These are phyloP conservation scores for Aurelia aurita DNA, from an alignment of 30 jellyfish, hydroid and myxozoan genomes.

Conservation along the genomic window DNA sequence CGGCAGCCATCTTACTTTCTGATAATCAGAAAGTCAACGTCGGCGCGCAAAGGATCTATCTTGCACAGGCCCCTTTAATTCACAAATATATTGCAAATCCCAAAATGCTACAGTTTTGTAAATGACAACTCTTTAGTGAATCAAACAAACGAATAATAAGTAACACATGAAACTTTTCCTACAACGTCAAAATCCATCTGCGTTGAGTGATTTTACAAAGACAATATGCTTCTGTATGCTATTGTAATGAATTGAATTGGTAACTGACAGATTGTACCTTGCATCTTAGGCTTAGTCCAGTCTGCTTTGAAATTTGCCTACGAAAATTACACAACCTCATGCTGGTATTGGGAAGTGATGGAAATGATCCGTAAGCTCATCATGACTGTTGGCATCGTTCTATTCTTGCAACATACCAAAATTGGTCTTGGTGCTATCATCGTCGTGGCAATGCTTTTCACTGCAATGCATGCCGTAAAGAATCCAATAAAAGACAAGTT, in stretches of 20 bases:
- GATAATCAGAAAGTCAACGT: too few species aligned
- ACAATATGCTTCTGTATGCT: neutral
- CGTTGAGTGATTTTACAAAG: too few species aligned
- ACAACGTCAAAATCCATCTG: too few species aligned
- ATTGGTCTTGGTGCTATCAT: conserved; percentile 9
- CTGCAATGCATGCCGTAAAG: conserved; percentile 17
- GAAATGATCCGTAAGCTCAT: conserved; percentile 37
- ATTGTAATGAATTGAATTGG: neutral
- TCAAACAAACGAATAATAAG: too few species aligned
- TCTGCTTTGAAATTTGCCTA: conserved; percentile 19
- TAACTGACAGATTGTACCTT: neutral
- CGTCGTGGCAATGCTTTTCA: conserved; percentile 2
- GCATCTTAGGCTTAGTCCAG: neutral
- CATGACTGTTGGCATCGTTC: conserved; percentile 20
- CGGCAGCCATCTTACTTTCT: too few species aligned
- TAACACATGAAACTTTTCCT: too few species aligned
- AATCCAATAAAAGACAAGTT: conserved; percentile 17
- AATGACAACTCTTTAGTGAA: too few species aligned
- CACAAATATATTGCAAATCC: too few species aligned
- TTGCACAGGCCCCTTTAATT: too few species aligned
- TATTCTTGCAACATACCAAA: neutral
- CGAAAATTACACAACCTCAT: conserved; percentile 18
- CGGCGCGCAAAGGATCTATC: too few species aligned
- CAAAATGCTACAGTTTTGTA: too few species aligned
- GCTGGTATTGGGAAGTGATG: conserved; percentile 46